Percentiles rank a stretch among this genome's conserved stretches.
phyloP scores from a whole-genome alignment of 2,888 invertebrate genomes.

The Sisyra terminalis region DNA sequence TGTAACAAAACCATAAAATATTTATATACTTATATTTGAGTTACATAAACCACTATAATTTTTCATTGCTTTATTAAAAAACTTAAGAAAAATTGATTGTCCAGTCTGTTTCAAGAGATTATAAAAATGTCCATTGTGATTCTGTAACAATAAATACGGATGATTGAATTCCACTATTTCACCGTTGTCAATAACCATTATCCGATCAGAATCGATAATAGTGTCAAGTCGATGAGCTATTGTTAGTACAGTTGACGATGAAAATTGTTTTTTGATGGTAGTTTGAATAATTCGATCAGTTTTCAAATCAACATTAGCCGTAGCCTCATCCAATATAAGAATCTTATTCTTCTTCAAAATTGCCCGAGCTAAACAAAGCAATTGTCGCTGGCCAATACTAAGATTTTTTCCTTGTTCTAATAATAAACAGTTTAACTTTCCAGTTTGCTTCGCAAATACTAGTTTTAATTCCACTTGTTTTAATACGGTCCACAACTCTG shows the following conservation, averaged over 20 bases:
- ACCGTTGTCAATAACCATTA: conserved; percentile 68
- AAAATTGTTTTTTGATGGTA: conserved; percentile 78
- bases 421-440: conserved; percentile 55
- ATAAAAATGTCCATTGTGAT: conserved; percentile 46
- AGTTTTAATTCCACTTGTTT: conserved; percentile 78
- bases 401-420: conserved; percentile 86
- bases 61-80: too few species aligned
- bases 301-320: conserved; percentile 80
- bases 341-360: conserved; percentile 74
- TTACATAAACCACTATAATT: too few species aligned
- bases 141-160: conserved; percentile 48
- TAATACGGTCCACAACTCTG: conserved; percentile 73
- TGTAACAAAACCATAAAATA: too few species aligned
- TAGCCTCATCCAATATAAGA: conserved; percentile 74
- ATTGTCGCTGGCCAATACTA: conserved; percentile 79
- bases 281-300: conserved; percentile 79
- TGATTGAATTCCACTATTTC: conserved; percentile 64
- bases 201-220: conserved; percentile 76
- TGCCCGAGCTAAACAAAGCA: conserved; percentile 73
- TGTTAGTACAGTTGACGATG: conserved; percentile 73
- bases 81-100: conserved; percentile 27
- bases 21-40: too few species aligned
- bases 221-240: conserved; percentile 90
- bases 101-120: conserved; percentile 55
- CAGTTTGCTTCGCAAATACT: conserved; percentile 49